Evolutionary conservation across 2,113 vertebrate genomes (phyloP).

Genomic region (Mirounga angustirostris): DNA sequence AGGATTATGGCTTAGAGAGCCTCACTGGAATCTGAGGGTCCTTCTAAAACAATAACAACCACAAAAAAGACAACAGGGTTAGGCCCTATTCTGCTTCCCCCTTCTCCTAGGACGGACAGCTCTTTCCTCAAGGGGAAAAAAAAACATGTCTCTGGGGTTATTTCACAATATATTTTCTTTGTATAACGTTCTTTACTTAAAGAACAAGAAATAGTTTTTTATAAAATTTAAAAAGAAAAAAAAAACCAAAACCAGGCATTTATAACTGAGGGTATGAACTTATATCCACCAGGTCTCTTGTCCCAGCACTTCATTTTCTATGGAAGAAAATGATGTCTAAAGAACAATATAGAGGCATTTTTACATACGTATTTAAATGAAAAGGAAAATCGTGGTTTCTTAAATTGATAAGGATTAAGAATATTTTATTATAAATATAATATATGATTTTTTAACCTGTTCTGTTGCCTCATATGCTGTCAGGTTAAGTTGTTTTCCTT

Average conservation of each 20-base stretch:
- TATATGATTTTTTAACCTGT: constrained; percentile 84
- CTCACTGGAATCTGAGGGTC: constrained; percentile 62
- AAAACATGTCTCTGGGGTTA: constrained; percentile 87
- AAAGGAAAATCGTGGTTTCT: constrained; percentile 88
- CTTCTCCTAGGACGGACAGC: constrained; percentile 84
- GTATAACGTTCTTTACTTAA: constrained; percentile 93
- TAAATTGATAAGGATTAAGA: constrained; percentile 88
- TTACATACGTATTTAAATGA: constrained; percentile 86
- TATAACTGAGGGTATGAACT: constrained; percentile 88
- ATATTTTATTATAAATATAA: constrained; percentile 90
- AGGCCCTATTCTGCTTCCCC: constrained; percentile 83
- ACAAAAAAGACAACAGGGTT: constrained; percentile 80
- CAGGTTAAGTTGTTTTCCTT: constrained; percentile 71
- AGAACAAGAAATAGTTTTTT: constrained; percentile 92
- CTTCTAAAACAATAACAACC: constrained; percentile 50
- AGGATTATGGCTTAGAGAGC: constrained; percentile 68
- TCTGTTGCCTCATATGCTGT: constrained; percentile 80
- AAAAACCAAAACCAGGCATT: constrained; percentile 84
- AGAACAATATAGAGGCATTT: constrained; percentile 86
- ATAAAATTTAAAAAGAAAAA: constrained; percentile 85
- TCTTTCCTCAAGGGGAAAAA: constrained; percentile 84
- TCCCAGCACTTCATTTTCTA: constrained; percentile 79
- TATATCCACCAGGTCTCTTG: constrained; percentile 88
- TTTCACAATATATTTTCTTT: constrained; percentile 93
- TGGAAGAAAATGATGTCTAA: constrained; percentile 85